Evolutionary conservation across 2,797 vertebrate genomes (phyloP).

Genomic region (Sandelia bainsii): DNA sequence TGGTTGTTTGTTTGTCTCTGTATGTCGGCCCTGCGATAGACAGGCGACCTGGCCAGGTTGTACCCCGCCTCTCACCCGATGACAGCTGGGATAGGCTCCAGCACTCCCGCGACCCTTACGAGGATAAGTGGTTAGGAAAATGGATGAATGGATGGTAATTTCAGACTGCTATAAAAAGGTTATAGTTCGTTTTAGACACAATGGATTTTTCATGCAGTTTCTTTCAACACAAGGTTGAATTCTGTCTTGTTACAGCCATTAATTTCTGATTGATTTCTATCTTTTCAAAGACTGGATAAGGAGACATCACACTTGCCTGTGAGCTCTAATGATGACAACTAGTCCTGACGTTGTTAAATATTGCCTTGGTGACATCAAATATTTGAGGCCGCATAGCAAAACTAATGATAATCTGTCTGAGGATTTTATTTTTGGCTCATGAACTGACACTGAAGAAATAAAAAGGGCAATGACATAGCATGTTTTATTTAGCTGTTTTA

Average conservation of each 20-base stretch:
- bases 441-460: slow-evolving; percentile 17
- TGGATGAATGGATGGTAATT: no score
- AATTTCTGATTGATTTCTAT: not conserved
- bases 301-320: slow-evolving; percentile 7
- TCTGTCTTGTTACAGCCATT: not conserved
- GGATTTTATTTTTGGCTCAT: not conserved
- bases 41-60: no score
- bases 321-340: slow-evolving; percentile 24
- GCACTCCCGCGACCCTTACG: no score
- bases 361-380: slow-evolving; percentile 12
- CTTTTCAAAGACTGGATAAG: not conserved
- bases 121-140: no score
- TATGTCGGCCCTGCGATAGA: no score
- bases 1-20: no score
- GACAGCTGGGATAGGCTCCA: no score
- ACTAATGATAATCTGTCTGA: slow-evolving; percentile 9
- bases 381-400: slow-evolving; percentile 30
- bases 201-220: not conserved
- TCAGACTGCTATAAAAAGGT: not conserved
- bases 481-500: not conserved
- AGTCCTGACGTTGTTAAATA: slow-evolving; percentile 27
- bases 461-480: not conserved
- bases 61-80: no score
- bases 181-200: not conserved
- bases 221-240: not conserved